These are phyloP conservation scores for Habroteleia sp. DNA, from an alignment of 2,888 invertebrate species.

Conservation along the genomic window DNA sequence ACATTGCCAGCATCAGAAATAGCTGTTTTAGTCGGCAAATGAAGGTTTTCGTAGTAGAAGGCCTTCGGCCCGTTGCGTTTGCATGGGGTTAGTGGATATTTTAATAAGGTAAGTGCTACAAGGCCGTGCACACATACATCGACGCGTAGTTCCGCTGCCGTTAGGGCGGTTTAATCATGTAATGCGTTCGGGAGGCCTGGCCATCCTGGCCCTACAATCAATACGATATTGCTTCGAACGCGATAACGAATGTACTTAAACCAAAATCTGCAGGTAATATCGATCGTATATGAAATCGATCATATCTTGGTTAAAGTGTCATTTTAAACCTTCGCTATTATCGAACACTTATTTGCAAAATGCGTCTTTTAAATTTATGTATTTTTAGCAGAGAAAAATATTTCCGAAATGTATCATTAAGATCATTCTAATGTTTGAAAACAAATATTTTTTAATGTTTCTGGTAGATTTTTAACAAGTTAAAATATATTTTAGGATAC, in stretches of 20 bases:
- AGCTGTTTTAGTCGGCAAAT: constrained; percentile 37
- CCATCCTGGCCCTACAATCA: constrained; percentile 77
- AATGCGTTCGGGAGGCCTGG: constrained; percentile 79
- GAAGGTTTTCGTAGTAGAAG: constrained; percentile 55
- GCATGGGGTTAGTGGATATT: constrained; percentile 76
- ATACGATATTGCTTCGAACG: constrained; percentile 79
- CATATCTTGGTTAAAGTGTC: too few relatives aligned
- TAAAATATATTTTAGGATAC: too few relatives aligned
- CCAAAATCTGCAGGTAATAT: constrained; percentile 67
- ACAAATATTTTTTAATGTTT: too few relatives aligned
- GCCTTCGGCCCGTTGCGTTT: constrained; percentile 60
- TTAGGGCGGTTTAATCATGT: constrained; percentile 80
- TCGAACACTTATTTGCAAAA: too few relatives aligned
- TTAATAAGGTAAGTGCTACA: constrained; percentile 81
- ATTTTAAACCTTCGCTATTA: too few relatives aligned
- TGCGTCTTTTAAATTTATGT: too few relatives aligned
- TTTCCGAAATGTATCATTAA: too few relatives aligned
- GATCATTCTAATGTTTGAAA: too few relatives aligned
- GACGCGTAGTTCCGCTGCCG: constrained; percentile 71
- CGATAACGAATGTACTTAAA: constrained; percentile 76
- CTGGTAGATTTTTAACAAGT: too few relatives aligned
- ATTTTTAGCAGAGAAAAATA: too few relatives aligned
- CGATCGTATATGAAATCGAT: constrained; percentile 41
- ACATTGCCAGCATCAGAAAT: constrained; percentile 32
- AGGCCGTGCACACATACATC: constrained; percentile 70